A percentile compares a stretch with the other conserved stretches of the same genome.
Conservation (phyloP, 2,113 vertebrate genomes). For the Mirounga angustirostris region DNA sequence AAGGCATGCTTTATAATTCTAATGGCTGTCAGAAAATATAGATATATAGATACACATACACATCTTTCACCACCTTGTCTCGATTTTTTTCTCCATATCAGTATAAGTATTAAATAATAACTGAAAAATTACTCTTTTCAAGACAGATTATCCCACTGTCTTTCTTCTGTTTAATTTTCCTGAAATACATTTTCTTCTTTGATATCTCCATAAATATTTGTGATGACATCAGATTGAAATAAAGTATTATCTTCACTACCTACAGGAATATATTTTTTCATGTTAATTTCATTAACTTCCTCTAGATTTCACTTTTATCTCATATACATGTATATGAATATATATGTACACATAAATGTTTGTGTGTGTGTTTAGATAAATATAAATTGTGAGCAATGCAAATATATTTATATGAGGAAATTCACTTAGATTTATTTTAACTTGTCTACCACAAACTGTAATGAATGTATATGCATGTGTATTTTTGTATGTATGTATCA, state of each 20-base stretch:
- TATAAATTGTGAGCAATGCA: constrained; percentile 41
- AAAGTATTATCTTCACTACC: not conserved
- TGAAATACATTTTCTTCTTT: not conserved
- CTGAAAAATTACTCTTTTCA: not conserved
- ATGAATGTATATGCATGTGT: not conserved
- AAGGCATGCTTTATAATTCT: not conserved
- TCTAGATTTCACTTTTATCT: constrained; percentile 21
- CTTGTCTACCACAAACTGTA: not conserved
- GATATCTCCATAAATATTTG: not conserved
- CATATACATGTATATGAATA: not conserved
- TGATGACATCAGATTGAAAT: not conserved
- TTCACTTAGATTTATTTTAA: constrained; percentile 67
- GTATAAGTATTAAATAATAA: not conserved
- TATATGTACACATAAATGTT: not conserved
- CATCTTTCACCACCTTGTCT: not conserved
- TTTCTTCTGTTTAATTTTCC: not conserved
- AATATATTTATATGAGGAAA: constrained; percentile 56
- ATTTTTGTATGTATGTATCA: not conserved
- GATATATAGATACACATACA: not conserved
- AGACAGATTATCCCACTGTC: not conserved
- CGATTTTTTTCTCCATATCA: not conserved
- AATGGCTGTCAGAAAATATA: not conserved
- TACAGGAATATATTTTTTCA: not conserved
- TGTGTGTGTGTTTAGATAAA: not conserved
- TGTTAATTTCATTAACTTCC: not conserved